These are phyloP conservation scores for Sceloporus undulatus DNA, from an alignment of 2,113 vertebrate species.

Conservation along the genomic window DNA sequence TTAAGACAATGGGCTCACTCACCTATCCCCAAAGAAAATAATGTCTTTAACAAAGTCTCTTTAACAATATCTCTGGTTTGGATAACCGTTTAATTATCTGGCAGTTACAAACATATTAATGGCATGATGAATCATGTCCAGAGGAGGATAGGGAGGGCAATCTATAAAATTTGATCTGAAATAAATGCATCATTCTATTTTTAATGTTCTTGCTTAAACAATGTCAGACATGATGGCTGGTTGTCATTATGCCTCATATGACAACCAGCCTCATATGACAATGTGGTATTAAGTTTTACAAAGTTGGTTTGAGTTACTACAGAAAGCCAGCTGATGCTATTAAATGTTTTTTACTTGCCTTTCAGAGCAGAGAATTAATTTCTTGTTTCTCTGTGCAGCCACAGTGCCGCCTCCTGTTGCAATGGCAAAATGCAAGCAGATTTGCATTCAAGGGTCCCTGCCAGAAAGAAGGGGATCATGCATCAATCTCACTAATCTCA, in stretches of 20 bases:
- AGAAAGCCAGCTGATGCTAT: background rate
- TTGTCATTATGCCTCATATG: background rate
- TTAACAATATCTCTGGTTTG: background rate
- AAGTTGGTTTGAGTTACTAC: background rate
- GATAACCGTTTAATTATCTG: background rate
- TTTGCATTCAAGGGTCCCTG: fast-evolving
- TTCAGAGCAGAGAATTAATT: background rate
- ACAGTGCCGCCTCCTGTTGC: constrained; percentile 68
- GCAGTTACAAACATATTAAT: background rate
- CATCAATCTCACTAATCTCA: background rate
- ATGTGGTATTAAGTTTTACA: background rate
- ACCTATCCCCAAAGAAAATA: background rate
- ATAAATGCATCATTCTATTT: background rate
- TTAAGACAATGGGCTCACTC: background rate
- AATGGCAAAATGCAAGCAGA: background rate
- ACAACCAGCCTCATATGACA: background rate
- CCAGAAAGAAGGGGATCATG: background rate
- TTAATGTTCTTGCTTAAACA: background rate
- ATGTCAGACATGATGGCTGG: background rate
- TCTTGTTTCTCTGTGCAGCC: constrained; percentile 36
- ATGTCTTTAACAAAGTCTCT: background rate
- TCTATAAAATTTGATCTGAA: background rate
- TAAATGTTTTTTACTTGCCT: background rate
- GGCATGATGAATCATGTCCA: background rate
- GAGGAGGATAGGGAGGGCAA: background rate